A percentile compares a stretch with the other conserved stretches of the same genome.
These are phyloP conservation scores for Uromys caudimaculatus DNA, from an alignment of 2,797 vertebrate species.

Conservation along the genomic window DNA sequence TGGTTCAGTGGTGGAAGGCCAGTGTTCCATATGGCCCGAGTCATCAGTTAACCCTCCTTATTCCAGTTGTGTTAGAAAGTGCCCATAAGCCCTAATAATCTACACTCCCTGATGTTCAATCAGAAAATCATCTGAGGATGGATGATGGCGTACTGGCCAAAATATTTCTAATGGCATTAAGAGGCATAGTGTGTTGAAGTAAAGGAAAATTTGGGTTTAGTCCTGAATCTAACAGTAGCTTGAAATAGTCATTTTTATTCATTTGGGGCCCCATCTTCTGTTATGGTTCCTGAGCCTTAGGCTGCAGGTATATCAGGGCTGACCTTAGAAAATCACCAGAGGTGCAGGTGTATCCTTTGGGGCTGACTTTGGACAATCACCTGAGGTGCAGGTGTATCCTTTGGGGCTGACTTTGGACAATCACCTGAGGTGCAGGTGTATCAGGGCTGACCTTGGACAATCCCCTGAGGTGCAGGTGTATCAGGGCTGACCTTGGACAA, in stretches of 20 bases:
- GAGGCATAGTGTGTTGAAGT: background rate
- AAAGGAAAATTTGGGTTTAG: constrained; percentile 2
- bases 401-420: background rate
- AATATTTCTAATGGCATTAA: background rate
- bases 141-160: background rate
- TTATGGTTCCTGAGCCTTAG: background rate
- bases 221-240: constrained; percentile 20
- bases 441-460: background rate
- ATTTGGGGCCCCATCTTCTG: background rate
- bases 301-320: background rate
- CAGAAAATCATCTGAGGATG: background rate
- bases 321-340: background rate
- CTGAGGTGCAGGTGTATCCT: background rate
- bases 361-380: background rate
- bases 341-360: background rate
- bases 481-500: background rate
- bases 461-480: background rate
- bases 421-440: background rate
- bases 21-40: background rate
- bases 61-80: background rate
- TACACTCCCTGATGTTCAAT: background rate
- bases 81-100: background rate
- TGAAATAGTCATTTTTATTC: constrained; percentile 51
- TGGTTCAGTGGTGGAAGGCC: background rate
- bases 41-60: background rate